Evolutionary conservation across 2,888 invertebrate species (phyloP), one percentile per base, ranked within the genome.

Genomic region (Agonum fuliginosum): DNA sequence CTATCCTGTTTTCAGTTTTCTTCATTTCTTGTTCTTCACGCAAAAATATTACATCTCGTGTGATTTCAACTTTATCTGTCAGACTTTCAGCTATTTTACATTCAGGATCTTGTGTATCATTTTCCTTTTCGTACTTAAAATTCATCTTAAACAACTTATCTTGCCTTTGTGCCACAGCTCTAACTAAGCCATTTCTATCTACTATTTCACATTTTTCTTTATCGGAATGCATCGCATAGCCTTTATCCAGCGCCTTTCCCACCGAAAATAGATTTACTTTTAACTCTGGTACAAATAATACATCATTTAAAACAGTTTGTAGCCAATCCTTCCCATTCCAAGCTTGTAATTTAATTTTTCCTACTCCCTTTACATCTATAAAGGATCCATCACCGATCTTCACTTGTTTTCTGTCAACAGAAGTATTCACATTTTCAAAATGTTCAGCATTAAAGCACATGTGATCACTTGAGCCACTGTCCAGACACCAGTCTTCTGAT

Each of bases 391-490:
- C n/a, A n/a, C n/a, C n/a, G n/a, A n/a, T n/a, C n/a, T 30, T 30
- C 30, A 30, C 30, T 30, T 30, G 30, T 30, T 30, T 30, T 8
- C 8, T 30, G 30, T 30, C 30, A 30, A 30, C 30, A 30, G 30
- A 30, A 30, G 30, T 30, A 30, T 30, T 30, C 8, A 30, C 30
- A 8, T 30, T 5, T 30, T 30, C 30, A 30, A 5, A 30, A 5
- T 30, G 30, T 8, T 30, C 30, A 30, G 30, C 30, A 30, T 30
- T 30, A 30, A 30, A 30, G 30, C 8, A 8, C 4, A 8, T 3
- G 30, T 30, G 30, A 69, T 81, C 79, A 17, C 80, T 81, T 5
- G 81, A 81, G 20, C 80, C 80, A 78, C 71, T 78, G 80, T 79
- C 81, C 6, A 79, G 51, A 69, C 65, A 75, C 81, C 80, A 80